Base-by-base conservation (phyloP, 2,113 vertebrate genomes). In the Passer domesticus region DNA sequence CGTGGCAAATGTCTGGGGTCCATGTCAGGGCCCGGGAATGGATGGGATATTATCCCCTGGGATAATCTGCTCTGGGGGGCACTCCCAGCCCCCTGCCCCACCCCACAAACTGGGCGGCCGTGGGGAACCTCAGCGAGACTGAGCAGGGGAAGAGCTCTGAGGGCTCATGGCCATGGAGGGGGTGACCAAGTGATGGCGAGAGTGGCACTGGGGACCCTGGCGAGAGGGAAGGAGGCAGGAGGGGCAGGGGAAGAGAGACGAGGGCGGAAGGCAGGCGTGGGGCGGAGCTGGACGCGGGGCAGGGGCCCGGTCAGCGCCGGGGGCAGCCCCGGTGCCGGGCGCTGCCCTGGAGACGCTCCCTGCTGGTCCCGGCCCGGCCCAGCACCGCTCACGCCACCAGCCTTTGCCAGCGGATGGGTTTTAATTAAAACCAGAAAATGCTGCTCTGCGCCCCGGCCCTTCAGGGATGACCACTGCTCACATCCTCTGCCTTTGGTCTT, bases 381-480 rank as follows among this genome's bases (percentile, higher is more conserved):
- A 58, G 79, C 92, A 74, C 68, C 0, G 2, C 85, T 89, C 75
- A 46, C 9, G 55, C 87, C 92, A 73, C 35, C 86, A 3, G 27
- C 44, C 80, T 68, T 63, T 25, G 79, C 93, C 92, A 94, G 87
- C 5, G 72, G 89, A 92, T 78, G 90, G 78, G 21, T 95, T 94
- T 96, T 97, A 97, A 97, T 95, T 96, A 72, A 94, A 96, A 91
- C 68, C 96, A 97, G 93, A 73, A 44, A 94, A 59, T 3, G 19
- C 28, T 55, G 43, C 76, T 83, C 78, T 0, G 1, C 1, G 7
- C 60, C 95, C 59, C 2, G 3, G 89, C 96, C 95, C 95, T 94
- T 88, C 49, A 33, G 94, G 86, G 94, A 93, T 97, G 96, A 95
- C 96, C 96, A 83, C 75, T n/a, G 92, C 82, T 90, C 92, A 84